phyloP scores from a whole-genome alignment of 2,888 invertebrate species.

The Cryptocephalus moraei region DNA sequence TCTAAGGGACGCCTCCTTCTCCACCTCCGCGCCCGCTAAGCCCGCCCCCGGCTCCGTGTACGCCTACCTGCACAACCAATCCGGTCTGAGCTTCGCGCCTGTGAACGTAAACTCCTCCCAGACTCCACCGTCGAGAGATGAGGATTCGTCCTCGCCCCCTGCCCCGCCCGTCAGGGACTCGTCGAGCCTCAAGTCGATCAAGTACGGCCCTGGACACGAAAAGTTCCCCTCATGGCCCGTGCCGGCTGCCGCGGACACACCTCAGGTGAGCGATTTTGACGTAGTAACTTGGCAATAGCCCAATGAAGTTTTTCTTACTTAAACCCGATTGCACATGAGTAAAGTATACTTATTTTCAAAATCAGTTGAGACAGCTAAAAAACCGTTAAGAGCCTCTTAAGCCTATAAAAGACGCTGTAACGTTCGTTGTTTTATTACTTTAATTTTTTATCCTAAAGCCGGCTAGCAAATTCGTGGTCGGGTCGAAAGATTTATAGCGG shows the following conservation, averaged over 20 bases:
- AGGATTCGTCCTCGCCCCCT: constrained; percentile 42
- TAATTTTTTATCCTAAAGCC: too few relatives aligned
- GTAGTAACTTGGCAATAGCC: background rate
- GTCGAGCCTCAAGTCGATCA: constrained; percentile 54
- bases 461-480: too few relatives aligned
- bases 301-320: too few relatives aligned
- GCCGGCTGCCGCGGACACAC: constrained; percentile 46
- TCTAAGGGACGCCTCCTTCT: constrained; percentile 21
- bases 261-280: constrained; percentile 25
- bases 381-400: too few relatives aligned
- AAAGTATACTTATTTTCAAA: too few relatives aligned
- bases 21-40: constrained; percentile 7
- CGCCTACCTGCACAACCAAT: constrained; percentile 30
- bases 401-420: too few relatives aligned
- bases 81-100: constrained; percentile 1
- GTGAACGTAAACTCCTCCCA: background rate
- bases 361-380: too few relatives aligned
- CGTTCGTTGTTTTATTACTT: too few relatives aligned
- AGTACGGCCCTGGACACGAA: constrained; percentile 61
- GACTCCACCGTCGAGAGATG: constrained; percentile 33
- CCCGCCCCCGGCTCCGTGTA: constrained; percentile 18
- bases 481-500: too few relatives aligned
- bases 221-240: constrained; percentile 69
- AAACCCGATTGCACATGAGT: too few relatives aligned
- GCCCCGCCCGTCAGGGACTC: constrained; percentile 56